These are phyloP conservation scores for Aphodius sticticus DNA, from an alignment of 2,888 invertebrate genomes.

Conservation along the genomic window DNA sequence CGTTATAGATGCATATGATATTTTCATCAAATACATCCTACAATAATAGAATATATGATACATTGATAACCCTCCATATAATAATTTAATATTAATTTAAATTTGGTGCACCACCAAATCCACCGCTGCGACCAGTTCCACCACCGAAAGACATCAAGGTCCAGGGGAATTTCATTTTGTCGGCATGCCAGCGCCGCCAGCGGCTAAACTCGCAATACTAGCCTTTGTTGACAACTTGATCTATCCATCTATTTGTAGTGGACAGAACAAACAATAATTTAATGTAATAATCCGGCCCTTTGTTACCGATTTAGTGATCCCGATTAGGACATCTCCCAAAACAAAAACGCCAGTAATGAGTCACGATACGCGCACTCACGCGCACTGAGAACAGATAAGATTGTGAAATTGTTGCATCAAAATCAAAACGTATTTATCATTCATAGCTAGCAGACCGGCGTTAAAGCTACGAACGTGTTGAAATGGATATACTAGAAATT, in stretches of 20 bases:
- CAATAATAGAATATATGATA: no score
- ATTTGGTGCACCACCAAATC: no score
- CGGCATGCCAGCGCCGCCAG: no score
- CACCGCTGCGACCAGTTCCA: no score
- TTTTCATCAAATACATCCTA: no score
- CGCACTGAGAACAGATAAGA: slow-evolving; percentile 1
- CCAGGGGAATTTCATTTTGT: no score
- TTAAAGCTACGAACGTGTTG: not conserved
- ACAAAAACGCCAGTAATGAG: not conserved
- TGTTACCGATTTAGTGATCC: not conserved
- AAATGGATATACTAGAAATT: slow-evolving; percentile 13
- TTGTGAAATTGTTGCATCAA: not conserved
- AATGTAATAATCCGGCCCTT: not conserved
- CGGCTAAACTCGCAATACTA: not conserved
- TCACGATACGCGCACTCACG: slow-evolving; percentile 6
- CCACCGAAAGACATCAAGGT: no score
- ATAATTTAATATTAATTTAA: no score
- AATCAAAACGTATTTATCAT: slow-evolving; percentile 4
- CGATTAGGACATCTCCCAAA: not conserved
- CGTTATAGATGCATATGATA: no score
- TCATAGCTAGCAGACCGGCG: not conserved
- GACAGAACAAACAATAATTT: not conserved
- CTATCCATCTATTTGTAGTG: not conserved
- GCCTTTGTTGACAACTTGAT: not conserved
- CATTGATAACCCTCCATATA: no score